phyloP scores from a whole-genome alignment of 2,888 invertebrate species.

The Dendrolimus pini region DNA sequence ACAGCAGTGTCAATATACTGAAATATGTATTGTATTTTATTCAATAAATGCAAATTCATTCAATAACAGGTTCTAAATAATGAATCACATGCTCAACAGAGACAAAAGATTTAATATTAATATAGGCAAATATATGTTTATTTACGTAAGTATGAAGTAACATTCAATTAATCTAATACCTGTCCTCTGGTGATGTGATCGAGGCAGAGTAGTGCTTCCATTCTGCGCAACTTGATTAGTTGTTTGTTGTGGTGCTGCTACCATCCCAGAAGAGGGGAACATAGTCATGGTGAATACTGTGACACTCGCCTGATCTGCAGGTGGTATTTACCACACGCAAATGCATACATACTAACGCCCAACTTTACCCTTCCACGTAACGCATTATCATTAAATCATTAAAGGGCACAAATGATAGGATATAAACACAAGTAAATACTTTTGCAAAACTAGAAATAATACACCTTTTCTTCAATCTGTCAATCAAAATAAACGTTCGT shows the following conservation, averaged over 20 bases:
- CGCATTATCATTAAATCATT: constrained; percentile 20
- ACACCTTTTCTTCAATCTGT: constrained; percentile 36
- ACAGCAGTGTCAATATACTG: not conserved
- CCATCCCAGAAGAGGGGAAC: constrained; percentile 63
- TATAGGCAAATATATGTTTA: constrained; percentile 1
- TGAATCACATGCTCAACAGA: not conserved
- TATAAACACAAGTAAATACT: constrained; percentile 1
- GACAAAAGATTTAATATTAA: not conserved
- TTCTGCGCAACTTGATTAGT: constrained; percentile 62
- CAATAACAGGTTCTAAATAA: not conserved
- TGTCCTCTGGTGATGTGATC: constrained; percentile 70
- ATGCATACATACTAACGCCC: constrained; percentile 60
- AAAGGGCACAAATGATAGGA: not conserved
- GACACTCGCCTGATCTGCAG: constrained; percentile 56
- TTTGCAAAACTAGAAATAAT: constrained; percentile 18
- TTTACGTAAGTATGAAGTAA: not conserved
- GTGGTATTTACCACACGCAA: constrained; percentile 58
- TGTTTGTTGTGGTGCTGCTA: constrained; percentile 65
- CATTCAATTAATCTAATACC: constrained; percentile 27
- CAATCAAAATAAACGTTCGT: constrained; percentile 47
- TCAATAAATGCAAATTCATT: not conserved
- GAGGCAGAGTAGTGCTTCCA: constrained; percentile 66
- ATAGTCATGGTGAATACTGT: constrained; percentile 53
- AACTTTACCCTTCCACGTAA: constrained; percentile 26
- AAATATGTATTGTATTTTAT: not conserved